Conservation (phyloP, 2,797 vertebrate species). For the Pagetopsis macropterus region DNA sequence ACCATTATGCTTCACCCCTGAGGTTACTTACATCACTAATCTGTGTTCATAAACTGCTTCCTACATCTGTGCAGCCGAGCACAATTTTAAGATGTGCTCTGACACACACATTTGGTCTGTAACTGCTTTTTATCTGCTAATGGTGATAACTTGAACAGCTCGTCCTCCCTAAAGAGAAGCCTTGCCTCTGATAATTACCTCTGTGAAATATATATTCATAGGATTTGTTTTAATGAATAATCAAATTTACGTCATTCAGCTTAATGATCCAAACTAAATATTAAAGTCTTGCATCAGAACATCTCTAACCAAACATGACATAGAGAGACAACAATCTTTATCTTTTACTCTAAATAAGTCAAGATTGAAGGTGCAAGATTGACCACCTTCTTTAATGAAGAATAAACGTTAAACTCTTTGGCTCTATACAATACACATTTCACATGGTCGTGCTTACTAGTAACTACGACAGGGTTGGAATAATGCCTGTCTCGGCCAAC, state of each 20-base stretch:
- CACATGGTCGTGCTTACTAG: too few species aligned
- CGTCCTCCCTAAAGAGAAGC: conserved; percentile 17
- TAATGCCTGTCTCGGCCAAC: too few species aligned
- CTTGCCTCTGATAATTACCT: conserved; percentile 9
- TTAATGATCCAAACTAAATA: conserved; percentile 4
- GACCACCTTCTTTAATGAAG: too few species aligned
- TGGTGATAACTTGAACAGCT: conserved; percentile 30
- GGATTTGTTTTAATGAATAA: conserved; percentile 8
- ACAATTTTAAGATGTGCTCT: conserved; percentile 32
- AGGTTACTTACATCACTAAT: conserved; percentile 36
- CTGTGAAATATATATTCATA: conserved; percentile 9
- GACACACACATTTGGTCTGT: conserved; percentile 36
- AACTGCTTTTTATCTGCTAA: conserved; percentile 53
- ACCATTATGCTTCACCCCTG: conserved; percentile 21
- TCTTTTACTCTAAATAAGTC: neutral
- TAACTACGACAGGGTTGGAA: too few species aligned
- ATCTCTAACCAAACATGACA: neutral
- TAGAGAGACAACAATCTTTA: neutral
- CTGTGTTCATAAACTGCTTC: conserved; percentile 38
- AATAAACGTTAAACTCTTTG: too few species aligned
- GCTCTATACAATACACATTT: too few species aligned
- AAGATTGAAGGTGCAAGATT: too few species aligned
- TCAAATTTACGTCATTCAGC: neutral
- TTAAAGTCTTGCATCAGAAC: neutral
- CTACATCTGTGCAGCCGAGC: conserved; percentile 20